A percentile compares a stretch with the other conserved stretches of the same genome.
phyloP scores from a whole-genome alignment of 2,888 invertebrate species.

The Caenorhabditis wallacei region DNA sequence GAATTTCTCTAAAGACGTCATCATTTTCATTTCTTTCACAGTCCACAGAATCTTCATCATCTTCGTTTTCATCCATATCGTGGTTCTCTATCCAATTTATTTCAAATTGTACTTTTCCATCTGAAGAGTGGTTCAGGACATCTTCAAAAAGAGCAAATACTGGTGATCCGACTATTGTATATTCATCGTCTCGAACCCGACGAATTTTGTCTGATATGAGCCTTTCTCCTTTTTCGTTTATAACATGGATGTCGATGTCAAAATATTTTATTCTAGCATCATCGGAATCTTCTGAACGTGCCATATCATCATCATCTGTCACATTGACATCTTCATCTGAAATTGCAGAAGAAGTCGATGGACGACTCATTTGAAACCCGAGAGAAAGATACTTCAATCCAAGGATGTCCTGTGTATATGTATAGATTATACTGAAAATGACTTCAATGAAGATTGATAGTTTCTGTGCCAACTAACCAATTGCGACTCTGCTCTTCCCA shows the following conservation, averaged over 20 bases:
- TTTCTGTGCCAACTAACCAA: constrained; percentile 17
- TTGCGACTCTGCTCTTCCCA: constrained; percentile 11
- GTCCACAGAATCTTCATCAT: background rate
- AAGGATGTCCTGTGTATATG: constrained; percentile 20
- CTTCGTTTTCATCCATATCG: constrained; percentile 1
- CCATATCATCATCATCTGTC: constrained; percentile 13
- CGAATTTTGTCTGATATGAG: constrained; percentile 26
- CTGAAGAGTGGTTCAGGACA: background rate
- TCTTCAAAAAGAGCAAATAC: constrained; percentile 28
- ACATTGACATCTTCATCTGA: constrained; percentile 1
- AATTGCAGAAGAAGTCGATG: constrained; percentile 9
- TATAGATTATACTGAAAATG: constrained; percentile 28
- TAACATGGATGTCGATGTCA: constrained; percentile 13
- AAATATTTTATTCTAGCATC: constrained; percentile 1
- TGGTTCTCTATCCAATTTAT: constrained; percentile 16
- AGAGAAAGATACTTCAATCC: constrained; percentile 35
- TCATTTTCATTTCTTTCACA: background rate
- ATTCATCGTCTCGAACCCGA: constrained; percentile 33
- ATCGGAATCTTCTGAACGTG: background rate
- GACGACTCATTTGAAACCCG: constrained; percentile 41
- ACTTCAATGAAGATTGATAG: no score
- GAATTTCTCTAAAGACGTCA: background rate
- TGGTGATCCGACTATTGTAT: constrained; percentile 35
- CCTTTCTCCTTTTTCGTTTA: background rate
- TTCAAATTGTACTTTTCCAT: constrained; percentile 31